Conservation (phyloP, 2,113 vertebrate species). For the Xenopus borealis region DNA sequence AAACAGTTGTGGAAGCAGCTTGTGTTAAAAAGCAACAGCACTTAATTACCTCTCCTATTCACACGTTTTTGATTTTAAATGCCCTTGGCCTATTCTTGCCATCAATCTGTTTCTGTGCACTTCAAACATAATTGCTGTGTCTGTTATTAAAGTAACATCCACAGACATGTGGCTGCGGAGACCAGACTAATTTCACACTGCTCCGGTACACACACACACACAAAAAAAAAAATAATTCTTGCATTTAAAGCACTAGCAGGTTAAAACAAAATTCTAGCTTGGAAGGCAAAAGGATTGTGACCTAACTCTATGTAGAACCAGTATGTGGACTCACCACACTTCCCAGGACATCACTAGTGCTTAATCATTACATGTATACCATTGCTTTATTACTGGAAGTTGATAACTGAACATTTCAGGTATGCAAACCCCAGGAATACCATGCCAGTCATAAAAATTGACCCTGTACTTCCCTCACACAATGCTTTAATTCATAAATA, state of each 20-base stretch:
- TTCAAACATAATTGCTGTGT: constrained; percentile 23
- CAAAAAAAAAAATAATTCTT: neutral
- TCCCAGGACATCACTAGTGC: constrained; percentile 4
- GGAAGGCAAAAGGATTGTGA: constrained; percentile 36
- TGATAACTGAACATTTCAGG: too few species aligned
- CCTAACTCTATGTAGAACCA: neutral
- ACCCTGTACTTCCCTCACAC: constrained; percentile 58
- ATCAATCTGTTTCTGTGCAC: constrained; percentile 18
- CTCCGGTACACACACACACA: neutral
- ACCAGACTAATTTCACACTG: constrained; percentile 50
- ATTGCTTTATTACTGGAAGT: neutral
- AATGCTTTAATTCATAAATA: constrained; percentile 61
- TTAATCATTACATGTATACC: neutral
- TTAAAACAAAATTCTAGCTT: constrained; percentile 10
- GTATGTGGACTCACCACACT: neutral
- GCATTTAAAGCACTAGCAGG: constrained; percentile 3
- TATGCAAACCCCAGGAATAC: constrained; percentile 15
- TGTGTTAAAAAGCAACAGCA: constrained; percentile 60
- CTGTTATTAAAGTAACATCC: constrained; percentile 1
- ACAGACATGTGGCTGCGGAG: constrained; percentile 2
- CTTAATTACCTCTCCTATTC: constrained; percentile 54
- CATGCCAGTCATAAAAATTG: constrained; percentile 51
- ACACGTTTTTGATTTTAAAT: constrained; percentile 54
- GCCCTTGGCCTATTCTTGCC: constrained; percentile 21
- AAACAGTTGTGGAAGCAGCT: constrained; percentile 67